Percentiles rank a stretch among this genome's conserved stretches.
phyloP scores from a whole-genome alignment of 2,797 vertebrate species.

The Vipera ursinii region DNA sequence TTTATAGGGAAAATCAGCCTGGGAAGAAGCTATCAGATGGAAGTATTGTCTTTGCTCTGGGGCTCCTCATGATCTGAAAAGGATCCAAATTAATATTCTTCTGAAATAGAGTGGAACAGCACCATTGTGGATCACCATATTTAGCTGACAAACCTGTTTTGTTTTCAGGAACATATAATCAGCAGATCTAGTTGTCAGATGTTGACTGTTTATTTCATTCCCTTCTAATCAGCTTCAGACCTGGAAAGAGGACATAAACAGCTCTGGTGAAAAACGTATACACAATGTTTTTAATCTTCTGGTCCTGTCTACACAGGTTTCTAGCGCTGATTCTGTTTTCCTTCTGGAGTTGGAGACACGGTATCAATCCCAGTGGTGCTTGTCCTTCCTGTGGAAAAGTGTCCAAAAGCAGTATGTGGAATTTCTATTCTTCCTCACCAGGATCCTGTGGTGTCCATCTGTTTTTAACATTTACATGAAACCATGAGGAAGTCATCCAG shows the following conservation, averaged over 20 bases:
- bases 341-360: neutral
- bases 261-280: neutral
- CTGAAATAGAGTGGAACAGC: neutral
- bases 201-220: neutral
- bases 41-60: neutral
- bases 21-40: neutral
- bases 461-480: neutral
- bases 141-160: neutral
- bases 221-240: neutral
- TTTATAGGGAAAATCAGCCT: neutral
- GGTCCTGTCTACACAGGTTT: neutral
- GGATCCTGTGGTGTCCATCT: neutral
- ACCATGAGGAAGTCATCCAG: neutral
- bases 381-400: neutral
- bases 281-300: neutral
- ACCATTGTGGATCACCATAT: neutral
- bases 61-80: neutral
- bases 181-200: neutral
- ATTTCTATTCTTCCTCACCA: neutral
- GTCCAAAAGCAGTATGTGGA: neutral
- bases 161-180: neutral
- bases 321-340: neutral
- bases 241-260: neutral
- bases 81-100: neutral
- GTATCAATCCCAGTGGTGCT: neutral